phyloP scores from a whole-genome alignment of 2,888 invertebrate species.

The Sturmia bella region DNA sequence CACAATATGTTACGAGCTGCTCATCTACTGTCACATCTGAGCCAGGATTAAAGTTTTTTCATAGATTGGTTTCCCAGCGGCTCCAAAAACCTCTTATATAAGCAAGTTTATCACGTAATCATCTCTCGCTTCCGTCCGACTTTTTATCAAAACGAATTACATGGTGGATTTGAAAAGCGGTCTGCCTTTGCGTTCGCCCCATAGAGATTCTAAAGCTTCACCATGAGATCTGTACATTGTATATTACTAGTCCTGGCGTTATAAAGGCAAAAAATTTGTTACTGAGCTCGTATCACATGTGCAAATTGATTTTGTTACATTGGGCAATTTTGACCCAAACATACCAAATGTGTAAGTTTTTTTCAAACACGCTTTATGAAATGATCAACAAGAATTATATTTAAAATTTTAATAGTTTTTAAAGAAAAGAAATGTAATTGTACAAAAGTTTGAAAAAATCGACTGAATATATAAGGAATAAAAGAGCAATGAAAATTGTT shows the following conservation, averaged over 20 bases:
- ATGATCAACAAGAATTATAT: background rate
- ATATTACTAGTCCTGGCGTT: background rate
- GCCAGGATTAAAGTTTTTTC: background rate
- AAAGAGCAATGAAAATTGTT: no score
- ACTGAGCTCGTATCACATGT: slow-evolving; percentile 13
- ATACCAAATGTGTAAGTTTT: no score
- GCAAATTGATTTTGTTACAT: background rate
- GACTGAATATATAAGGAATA: no score
- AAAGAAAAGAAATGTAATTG: no score
- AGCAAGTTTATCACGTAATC: no score
- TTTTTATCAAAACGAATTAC: no score
- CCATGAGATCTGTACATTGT: no score
- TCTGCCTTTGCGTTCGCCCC: background rate
- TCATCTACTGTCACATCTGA: background rate
- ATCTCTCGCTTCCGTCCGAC: no score
- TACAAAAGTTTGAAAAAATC: no score
- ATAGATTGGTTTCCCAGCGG: background rate
- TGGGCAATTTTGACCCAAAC: background rate
- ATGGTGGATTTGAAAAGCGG: no score
- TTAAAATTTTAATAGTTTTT: slow-evolving; percentile 4
- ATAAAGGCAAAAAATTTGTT: background rate
- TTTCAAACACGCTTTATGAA: no score
- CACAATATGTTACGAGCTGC: slow-evolving; percentile 5
- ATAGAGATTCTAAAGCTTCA: background rate
- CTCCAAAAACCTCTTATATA: background rate